Evolutionary conservation across 2,797 vertebrate species (phyloP).

Genomic region (Schizopygopsis malacanthus): DNA sequence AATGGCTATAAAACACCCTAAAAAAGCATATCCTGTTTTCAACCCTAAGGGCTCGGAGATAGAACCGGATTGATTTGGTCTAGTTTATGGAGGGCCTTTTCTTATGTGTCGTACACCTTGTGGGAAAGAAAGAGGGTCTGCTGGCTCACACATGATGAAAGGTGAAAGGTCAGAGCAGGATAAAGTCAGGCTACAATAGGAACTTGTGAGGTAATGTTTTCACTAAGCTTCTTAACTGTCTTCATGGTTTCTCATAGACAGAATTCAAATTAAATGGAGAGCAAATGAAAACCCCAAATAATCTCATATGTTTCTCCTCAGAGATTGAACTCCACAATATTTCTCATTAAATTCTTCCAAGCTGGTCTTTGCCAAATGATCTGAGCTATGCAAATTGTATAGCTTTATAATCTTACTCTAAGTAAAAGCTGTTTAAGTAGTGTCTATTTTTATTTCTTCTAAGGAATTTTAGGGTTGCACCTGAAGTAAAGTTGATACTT

Average conservation of each 20-base stretch:
- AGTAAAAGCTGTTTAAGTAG: background rate
- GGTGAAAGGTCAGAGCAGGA: background rate
- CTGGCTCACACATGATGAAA: conserved; percentile 5
- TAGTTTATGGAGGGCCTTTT: conserved; percentile 3
- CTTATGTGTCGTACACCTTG: conserved; percentile 34
- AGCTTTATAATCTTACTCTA: background rate
- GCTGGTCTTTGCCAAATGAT: background rate
- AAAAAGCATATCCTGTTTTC: conserved; percentile 8
- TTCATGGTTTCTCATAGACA: background rate
- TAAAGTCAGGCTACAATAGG: conserved; percentile 16
- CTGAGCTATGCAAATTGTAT: background rate
- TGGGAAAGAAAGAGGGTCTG: conserved; percentile 33
- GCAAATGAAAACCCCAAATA: background rate
- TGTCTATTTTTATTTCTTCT: background rate
- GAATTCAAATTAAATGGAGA: background rate
- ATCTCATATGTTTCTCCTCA: background rate
- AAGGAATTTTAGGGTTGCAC: background rate
- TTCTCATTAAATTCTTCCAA: background rate
- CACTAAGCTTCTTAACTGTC: background rate
- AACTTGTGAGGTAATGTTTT: background rate
- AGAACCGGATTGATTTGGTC: conserved; percentile 35
- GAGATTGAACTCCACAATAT: background rate
- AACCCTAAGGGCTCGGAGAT: background rate
- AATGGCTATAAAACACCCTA: conserved; percentile 33
- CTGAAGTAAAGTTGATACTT: background rate